phyloP scores from a whole-genome alignment of 35 echinoderm and acorn worm species.

The Apostichopus japonicus region DNA sequence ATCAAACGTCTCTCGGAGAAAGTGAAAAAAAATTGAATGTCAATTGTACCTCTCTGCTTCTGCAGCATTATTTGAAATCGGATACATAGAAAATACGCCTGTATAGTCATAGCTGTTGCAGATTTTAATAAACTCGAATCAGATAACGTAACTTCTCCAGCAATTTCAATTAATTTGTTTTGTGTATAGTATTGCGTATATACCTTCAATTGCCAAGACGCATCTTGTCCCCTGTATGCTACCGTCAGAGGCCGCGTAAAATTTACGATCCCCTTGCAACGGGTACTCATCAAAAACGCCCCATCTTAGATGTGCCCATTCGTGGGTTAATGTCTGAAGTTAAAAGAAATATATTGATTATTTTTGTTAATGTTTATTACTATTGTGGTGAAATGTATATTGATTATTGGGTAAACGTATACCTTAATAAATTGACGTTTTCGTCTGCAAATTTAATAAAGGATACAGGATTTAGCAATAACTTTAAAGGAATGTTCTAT shows the following conservation, averaged over 20 bases:
- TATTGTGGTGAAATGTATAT: not conserved
- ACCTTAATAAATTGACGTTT: too few species aligned
- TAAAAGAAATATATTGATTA: constrained; percentile 2
- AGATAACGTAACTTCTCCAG: too few species aligned
- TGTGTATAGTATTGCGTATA: not conserved
- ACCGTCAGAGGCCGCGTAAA: constrained; percentile 48
- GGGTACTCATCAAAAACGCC: constrained; percentile 68
- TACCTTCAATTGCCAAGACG: constrained; percentile 46
- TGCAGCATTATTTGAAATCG: too few species aligned
- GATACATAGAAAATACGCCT: too few species aligned
- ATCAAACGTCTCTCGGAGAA: too few species aligned
- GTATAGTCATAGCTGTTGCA: too few species aligned
- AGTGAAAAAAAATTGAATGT: too few species aligned
- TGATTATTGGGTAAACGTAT: not conserved
- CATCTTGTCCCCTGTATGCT: constrained; percentile 58
- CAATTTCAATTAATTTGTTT: too few species aligned
- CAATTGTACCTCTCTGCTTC: too few species aligned
- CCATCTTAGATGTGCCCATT: constrained; percentile 69
- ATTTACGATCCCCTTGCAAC: constrained; percentile 42
- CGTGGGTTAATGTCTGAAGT: constrained; percentile 40
- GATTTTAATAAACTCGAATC: too few species aligned
- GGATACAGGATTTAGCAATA: not conserved
- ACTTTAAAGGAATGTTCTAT: not conserved
- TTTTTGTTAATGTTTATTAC: not conserved
- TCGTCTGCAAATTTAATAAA: not conserved